Conservation (phyloP, 2,888 invertebrate genomes). For the Cryptosula pallasiana region DNA sequence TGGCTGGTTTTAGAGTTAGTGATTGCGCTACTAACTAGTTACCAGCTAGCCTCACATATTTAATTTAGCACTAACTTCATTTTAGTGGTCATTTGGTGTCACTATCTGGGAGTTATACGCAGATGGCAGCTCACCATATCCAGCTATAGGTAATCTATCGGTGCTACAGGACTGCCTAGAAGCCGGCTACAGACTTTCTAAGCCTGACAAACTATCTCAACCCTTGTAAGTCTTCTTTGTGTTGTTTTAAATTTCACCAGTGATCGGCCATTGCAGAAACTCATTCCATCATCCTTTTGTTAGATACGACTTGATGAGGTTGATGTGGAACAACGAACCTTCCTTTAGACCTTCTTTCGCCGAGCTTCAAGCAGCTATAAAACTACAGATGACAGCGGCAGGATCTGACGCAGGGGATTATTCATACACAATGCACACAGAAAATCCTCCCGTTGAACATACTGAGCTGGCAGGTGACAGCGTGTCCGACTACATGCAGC, state of each 20-base stretch:
- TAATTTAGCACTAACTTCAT: too few species aligned
- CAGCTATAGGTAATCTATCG: conserved; percentile 4
- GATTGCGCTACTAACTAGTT: too few species aligned
- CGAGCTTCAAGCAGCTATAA: background rate
- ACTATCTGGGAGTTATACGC: conserved; percentile 16
- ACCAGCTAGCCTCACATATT: too few species aligned
- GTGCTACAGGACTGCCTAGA: conserved; percentile 17
- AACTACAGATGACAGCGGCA: background rate
- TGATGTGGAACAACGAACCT: conserved; percentile 6
- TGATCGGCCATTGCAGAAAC: background rate
- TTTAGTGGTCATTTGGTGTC: conserved; percentile 20
- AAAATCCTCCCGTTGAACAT: background rate
- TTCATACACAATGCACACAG: background rate
- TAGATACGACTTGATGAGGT: conserved; percentile 20
- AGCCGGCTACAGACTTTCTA: conserved; percentile 15
- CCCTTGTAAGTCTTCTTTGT: background rate
- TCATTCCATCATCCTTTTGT: background rate
- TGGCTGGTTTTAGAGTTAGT: too few species aligned
- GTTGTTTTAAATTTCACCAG: background rate
- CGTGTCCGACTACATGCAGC: background rate
- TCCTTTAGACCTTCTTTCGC: background rate
- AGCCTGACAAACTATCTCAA: conserved; percentile 1
- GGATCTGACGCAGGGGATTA: background rate
- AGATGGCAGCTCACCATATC: conserved; percentile 13
- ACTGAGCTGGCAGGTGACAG: background rate